Percentiles rank a stretch among this genome's conserved stretches.
Evolutionary conservation across 2,113 vertebrate species (phyloP).

Genomic region (Cranoglanis bouderius): DNA sequence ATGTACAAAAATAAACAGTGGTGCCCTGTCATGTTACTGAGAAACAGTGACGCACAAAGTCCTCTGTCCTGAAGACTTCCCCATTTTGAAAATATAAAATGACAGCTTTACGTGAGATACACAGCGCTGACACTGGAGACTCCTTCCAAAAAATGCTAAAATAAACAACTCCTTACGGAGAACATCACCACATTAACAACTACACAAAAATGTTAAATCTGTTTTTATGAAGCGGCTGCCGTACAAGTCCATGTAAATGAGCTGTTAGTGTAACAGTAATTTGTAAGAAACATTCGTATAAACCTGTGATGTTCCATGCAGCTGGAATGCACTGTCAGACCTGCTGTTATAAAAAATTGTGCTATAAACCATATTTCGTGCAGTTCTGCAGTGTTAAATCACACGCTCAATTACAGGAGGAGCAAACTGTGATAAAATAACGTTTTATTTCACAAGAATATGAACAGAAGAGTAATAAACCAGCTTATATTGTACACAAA

Average conservation of each 20-base stretch:
- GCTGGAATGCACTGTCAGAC: background rate
- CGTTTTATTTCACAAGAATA: conserved; percentile 75
- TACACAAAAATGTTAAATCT: background rate
- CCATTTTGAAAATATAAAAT: background rate
- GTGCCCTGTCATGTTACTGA: background rate
- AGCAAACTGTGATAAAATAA: conserved; percentile 73
- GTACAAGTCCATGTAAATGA: background rate
- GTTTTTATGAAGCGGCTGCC: background rate
- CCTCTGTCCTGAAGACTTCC: background rate
- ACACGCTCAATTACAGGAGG: background rate
- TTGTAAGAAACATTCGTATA: background rate
- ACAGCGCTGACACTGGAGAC: background rate
- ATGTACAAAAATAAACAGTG: background rate
- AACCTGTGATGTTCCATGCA: background rate
- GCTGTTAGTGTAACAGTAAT: background rate
- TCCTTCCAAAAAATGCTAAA: background rate
- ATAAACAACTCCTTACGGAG: background rate
- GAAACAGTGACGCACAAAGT: background rate
- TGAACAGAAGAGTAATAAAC: conserved; percentile 61
- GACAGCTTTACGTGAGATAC: background rate
- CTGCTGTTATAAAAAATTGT: background rate
- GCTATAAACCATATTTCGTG: background rate
- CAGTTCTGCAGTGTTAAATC: background rate
- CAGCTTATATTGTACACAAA: conserved; percentile 74
- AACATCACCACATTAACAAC: background rate